Evolutionary conservation across 2,113 vertebrate species (phyloP).

Genomic region (Ceyx melanurus): DNA sequence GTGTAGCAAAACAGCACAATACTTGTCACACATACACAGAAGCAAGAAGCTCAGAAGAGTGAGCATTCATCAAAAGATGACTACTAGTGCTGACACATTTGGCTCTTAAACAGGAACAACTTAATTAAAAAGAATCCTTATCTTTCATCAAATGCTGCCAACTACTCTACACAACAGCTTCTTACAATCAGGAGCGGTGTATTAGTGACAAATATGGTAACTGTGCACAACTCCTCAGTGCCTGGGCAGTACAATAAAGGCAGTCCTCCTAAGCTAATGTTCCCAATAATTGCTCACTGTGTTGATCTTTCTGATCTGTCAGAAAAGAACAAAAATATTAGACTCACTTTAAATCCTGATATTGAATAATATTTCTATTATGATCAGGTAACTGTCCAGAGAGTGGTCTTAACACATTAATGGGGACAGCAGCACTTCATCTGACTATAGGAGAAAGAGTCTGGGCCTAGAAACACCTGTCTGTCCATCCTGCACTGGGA

Average conservation of each 20-base stretch:
- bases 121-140: not conserved
- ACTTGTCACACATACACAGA: not conserved
- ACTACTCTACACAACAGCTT: not conserved
- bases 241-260: conserved; percentile 24
- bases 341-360: not conserved
- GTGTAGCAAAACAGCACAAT: not conserved
- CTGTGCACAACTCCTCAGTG: not conserved
- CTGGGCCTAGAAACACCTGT: not conserved
- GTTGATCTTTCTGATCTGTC: conserved; percentile 5
- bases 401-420: not conserved
- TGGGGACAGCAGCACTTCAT: not conserved
- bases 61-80: not conserved
- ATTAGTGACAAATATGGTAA: conserved; percentile 6
- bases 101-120: not conserved
- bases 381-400: not conserved
- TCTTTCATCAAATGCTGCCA: not conserved
- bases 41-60: not conserved
- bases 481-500: not conserved
- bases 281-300: conserved; percentile 22
- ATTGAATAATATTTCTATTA: conserved; percentile 27
- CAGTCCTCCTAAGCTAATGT: conserved; percentile 20
- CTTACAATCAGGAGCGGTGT: not conserved
- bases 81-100: not conserved
- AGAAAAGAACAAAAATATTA: not conserved
- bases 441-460: not conserved